A percentile compares a stretch with the other conserved stretches of the same genome.
phyloP scores from a whole-genome alignment of 1,140 invertebrate genomes.

The Matsumurasca onukii region DNA sequence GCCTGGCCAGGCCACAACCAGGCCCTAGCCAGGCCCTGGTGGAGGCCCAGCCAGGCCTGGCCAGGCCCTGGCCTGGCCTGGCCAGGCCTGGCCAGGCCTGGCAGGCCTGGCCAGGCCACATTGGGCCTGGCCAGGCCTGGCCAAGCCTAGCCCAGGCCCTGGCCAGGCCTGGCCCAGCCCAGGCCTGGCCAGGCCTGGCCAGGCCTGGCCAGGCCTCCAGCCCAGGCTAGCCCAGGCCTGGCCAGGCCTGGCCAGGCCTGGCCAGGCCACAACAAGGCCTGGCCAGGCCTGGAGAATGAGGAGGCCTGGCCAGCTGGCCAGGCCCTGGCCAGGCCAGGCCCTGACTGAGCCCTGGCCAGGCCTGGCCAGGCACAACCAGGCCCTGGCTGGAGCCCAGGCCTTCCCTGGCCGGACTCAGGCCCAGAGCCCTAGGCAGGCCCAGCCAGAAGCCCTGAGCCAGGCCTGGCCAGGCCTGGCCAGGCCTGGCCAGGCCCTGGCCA shows the following conservation, averaged over 20 bases:
- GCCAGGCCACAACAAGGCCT: neutral
- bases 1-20: slow-evolving; percentile 28
- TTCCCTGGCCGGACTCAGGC: too few relatives aligned
- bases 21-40: slow-evolving; percentile 23
- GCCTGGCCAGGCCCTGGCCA: slow-evolving; percentile 14
- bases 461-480: neutral
- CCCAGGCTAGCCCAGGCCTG: neutral
- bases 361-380: neutral
- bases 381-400: neutral
- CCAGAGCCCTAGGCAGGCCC: slow-evolving; percentile 11
- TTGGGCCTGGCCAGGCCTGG: neutral
- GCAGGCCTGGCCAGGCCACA: neutral
- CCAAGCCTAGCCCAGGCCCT: neutral
- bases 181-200: too few relatives aligned
- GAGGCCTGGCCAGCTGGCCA: neutral
- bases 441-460: slow-evolving; percentile 5
- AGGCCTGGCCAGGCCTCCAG: slow-evolving; percentile 4
- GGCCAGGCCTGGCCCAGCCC: neutral
- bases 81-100: neutral
- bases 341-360: neutral
- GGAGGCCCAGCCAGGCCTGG: slow-evolving; percentile 24
- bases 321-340: neutral
- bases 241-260: slow-evolving; percentile 3
- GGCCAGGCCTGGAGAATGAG: neutral
- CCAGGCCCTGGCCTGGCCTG: slow-evolving; percentile 27